Evolutionary conservation across 2,888 invertebrate genomes (phyloP).

Genomic region (Maniola hyperantus): DNA sequence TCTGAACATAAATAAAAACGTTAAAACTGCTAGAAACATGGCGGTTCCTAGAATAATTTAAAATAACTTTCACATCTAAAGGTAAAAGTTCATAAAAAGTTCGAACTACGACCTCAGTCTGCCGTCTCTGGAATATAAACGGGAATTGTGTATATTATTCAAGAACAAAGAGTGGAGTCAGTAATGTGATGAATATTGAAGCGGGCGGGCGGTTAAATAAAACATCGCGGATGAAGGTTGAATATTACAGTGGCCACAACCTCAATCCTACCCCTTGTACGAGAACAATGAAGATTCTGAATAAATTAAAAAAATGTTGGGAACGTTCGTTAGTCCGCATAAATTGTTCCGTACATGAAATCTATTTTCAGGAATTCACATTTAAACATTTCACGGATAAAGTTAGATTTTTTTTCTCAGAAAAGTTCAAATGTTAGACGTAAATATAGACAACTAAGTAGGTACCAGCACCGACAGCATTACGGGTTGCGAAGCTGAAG

Average conservation of each 20-base stretch:
- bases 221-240: conserved; percentile 59
- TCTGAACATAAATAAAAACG: background rate
- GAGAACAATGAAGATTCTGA: conserved; percentile 63
- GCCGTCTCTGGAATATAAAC: conserved; percentile 33
- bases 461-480: no score
- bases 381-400: background rate
- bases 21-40: background rate
- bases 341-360: conserved; percentile 7
- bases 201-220: conserved; percentile 62
- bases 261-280: conserved; percentile 50
- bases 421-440: no score
- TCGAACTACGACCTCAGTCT: conserved; percentile 4
- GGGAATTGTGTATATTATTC: conserved; percentile 52
- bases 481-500: no score
- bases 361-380: background rate
- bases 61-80: conserved; percentile 4
- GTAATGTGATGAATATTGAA: conserved; percentile 65
- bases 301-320: conserved; percentile 54
- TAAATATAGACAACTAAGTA: no score
- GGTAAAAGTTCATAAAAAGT: conserved; percentile 10
- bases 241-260: conserved; percentile 61
- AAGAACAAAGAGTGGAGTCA: conserved; percentile 50
- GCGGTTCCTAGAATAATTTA: background rate
- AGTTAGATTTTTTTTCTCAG: no score
- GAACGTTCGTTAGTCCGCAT: background rate